phyloP scores from a whole-genome alignment of 2,797 vertebrate species.

The Anguilla marmorata region DNA sequence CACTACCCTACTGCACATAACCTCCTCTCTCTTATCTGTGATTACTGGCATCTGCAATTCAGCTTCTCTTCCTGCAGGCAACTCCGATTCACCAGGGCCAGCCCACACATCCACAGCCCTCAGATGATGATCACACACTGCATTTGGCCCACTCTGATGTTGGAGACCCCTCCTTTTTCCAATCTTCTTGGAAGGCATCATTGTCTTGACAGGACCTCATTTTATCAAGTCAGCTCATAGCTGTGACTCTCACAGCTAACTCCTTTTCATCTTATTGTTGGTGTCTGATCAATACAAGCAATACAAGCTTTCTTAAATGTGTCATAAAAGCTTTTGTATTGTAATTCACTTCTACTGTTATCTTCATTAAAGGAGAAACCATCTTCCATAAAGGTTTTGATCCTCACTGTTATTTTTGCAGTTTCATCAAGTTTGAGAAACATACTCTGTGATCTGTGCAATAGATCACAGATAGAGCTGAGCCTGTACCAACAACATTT shows the following conservation, averaged over 20 bases:
- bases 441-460: background rate
- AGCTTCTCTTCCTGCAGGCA: background rate
- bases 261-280: background rate
- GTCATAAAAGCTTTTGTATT: background rate
- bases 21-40: background rate
- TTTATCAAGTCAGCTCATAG: background rate
- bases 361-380: background rate
- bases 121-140: background rate
- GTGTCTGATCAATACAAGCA: background rate
- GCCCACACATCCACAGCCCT: background rate
- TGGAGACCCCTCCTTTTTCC: background rate
- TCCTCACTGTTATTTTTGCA: background rate
- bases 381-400: background rate
- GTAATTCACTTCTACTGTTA: background rate
- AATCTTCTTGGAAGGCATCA: no score
- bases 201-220: background rate
- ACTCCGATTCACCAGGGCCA: background rate
- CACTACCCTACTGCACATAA: background rate
- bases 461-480: background rate
- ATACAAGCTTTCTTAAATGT: background rate
- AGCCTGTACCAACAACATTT: background rate
- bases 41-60: background rate
- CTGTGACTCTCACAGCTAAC: background rate
- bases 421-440: background rate
- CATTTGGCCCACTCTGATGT: background rate